These are phyloP conservation scores for Scolanthus callimorphus DNA, from an alignment of 92 coral and sea anemone species.

Conservation along the genomic window DNA sequence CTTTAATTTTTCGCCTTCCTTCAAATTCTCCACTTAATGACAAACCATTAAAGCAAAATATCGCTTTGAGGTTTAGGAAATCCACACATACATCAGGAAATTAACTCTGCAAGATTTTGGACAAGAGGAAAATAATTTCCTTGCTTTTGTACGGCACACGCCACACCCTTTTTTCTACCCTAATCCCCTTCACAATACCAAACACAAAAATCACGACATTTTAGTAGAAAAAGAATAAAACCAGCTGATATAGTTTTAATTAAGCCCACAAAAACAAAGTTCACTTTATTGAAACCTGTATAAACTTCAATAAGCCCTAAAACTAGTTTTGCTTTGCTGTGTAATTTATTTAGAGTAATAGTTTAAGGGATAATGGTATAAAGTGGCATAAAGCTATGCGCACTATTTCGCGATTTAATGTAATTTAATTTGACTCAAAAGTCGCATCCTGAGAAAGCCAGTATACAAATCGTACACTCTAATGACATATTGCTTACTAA, in stretches of 20 bases:
- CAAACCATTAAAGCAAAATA: too few species aligned
- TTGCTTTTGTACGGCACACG: not conserved
- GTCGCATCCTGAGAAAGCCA: too few species aligned
- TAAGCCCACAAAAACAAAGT: not conserved
- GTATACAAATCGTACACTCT: too few species aligned
- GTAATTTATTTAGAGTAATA: not conserved
- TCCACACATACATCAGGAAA: too few species aligned
- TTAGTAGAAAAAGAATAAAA: not conserved
- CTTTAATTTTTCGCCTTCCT: not conserved
- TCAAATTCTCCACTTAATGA: too few species aligned
- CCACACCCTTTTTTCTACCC: not conserved
- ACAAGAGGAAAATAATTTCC: not conserved
- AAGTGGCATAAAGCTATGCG: not conserved
- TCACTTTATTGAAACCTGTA: not conserved
- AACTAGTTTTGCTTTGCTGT: not conserved
- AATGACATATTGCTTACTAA: too few species aligned
- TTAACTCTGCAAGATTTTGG: not conserved
- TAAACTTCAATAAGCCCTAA: not conserved
- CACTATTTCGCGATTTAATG: too few species aligned
- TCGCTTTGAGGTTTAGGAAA: not conserved
- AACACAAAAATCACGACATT: not conserved
- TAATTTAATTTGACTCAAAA: not conserved
- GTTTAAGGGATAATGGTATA: not conserved
- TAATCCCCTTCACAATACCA: not conserved
- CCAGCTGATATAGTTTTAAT: not conserved